Evolutionary conservation across 1,140 invertebrate genomes (phyloP).

Genomic region (Hyposmocoma kahamanoa): DNA sequence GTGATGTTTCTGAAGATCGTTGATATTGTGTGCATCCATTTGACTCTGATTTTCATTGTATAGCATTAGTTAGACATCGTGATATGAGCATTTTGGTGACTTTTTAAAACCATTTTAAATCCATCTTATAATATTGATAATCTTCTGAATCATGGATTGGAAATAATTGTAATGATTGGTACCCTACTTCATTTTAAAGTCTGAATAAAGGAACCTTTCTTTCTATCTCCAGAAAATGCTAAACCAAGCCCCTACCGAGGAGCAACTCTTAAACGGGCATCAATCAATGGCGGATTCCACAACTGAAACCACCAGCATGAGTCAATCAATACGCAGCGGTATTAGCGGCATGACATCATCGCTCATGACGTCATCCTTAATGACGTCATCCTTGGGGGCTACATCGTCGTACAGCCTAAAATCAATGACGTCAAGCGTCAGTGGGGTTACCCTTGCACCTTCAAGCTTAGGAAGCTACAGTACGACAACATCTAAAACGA

Average conservation of each 20-base stretch:
- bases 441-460: conserved; percentile 50
- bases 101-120: too few species aligned
- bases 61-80: too few species aligned
- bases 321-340: conserved; percentile 45
- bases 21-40: too few species aligned
- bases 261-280: conserved; percentile 50
- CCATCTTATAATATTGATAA: too few species aligned
- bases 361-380: conserved; percentile 39
- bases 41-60: too few species aligned
- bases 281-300: conserved; percentile 38
- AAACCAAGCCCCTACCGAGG: conserved; percentile 59
- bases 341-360: conserved; percentile 52
- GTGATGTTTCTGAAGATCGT: too few species aligned
- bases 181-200: too few species aligned
- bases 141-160: too few species aligned
- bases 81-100: too few species aligned
- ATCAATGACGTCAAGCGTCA: conserved; percentile 40
- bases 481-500: conserved; percentile 52
- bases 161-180: too few species aligned
- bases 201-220: too few species aligned
- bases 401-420: conserved; percentile 63
- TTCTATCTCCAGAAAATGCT: conserved; percentile 49
- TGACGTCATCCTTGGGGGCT: conserved; percentile 53
- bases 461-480: conserved; percentile 57
- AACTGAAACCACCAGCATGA: conserved; percentile 42